Percentiles rank a stretch among this genome's conserved stretches.
Conservation (phyloP, 2,888 invertebrate genomes). For the Nemotelus pantherinus region DNA sequence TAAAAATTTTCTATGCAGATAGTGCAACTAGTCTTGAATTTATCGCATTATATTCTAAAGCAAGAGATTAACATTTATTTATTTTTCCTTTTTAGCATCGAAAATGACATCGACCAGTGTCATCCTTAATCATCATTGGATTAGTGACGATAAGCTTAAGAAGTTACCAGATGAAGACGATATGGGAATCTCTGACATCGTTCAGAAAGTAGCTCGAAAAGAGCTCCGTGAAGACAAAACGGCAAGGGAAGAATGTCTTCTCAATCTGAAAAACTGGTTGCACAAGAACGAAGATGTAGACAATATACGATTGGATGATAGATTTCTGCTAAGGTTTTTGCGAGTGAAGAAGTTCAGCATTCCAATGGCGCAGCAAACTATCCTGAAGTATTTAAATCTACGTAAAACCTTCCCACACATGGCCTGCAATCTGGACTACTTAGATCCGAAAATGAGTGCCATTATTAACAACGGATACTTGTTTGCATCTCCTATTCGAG, state of each 20-base stretch:
- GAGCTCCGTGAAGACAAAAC: conserved; percentile 78
- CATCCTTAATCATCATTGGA: conserved; percentile 58
- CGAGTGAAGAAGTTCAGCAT: conserved; percentile 82
- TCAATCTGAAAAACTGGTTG: conserved; percentile 76
- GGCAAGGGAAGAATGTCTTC: conserved; percentile 71
- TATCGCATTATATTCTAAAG: no score
- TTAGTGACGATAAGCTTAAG: conserved; percentile 49
- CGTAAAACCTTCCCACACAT: conserved; percentile 75
- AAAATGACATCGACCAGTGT: conserved; percentile 59
- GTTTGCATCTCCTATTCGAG: conserved; percentile 78
- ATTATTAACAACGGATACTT: conserved; percentile 78
- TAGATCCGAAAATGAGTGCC: conserved; percentile 70
- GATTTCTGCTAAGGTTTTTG: conserved; percentile 78
- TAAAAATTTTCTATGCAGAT: no score
- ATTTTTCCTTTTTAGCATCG: conserved; percentile 14
- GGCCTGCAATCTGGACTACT: conserved; percentile 73
- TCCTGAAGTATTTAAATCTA: conserved; percentile 81
- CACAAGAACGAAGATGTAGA: conserved; percentile 74
- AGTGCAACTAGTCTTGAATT: no score
- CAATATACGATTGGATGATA: conserved; percentile 76
- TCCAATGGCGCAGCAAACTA: conserved; percentile 79
- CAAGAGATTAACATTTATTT: no score
- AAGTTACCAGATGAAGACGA: conserved; percentile 48
- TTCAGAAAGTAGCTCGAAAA: conserved; percentile 69
- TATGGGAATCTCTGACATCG: conserved; percentile 52